Evolutionary conservation across 1,140 invertebrate genomes (phyloP), one percentile per base, ranked within the genome.

Genomic region (Sinella curviseta): DNA sequence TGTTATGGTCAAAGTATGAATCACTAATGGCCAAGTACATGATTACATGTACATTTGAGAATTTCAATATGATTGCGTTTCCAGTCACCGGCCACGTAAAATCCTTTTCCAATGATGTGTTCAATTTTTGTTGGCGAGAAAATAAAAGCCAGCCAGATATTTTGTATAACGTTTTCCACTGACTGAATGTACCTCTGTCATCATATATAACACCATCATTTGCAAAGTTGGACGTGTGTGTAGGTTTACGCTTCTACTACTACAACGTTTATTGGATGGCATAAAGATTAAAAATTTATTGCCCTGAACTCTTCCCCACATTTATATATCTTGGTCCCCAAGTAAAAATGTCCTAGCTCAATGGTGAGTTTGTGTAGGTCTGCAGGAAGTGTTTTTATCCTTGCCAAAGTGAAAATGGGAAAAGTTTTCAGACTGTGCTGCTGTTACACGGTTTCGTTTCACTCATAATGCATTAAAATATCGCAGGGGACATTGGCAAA

Each of bases 221-320:
- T 31, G 26, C 65, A 30, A 33, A 30, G 26, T 70, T n/a, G n/a
- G n/a, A n/a, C n/a, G n/a, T n/a, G n/a, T n/a, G n/a, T n/a, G n/a
- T n/a, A n/a, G n/a, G n/a, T n/a, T n/a, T n/a, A n/a, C n/a, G n/a
- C n/a, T n/a, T n/a, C n/a, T n/a, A n/a, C n/a, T n/a, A n/a, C n/a
- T n/a, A n/a, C n/a, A n/a, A 70, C 31, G 31, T 70, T 70, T 70
- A 70, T 70, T 8, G 65, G 65, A 31, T 70, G 65, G 65, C 65
- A 70, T 70, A 70, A 70, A 70, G 65, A 70, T 70, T 70, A 70
- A 70, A 70, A 70, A 70, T 70, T 70, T 70, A 70, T 70, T 70
- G 31, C 65, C 24, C 4, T 26, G 57, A 12, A 60, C 12, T 60
- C 12, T 26, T 12, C 57, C 24, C 24, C 24, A 3, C 24, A 60